Conservation (phyloP, 2,113 vertebrate species). For the Seriola aureovittata region DNA sequence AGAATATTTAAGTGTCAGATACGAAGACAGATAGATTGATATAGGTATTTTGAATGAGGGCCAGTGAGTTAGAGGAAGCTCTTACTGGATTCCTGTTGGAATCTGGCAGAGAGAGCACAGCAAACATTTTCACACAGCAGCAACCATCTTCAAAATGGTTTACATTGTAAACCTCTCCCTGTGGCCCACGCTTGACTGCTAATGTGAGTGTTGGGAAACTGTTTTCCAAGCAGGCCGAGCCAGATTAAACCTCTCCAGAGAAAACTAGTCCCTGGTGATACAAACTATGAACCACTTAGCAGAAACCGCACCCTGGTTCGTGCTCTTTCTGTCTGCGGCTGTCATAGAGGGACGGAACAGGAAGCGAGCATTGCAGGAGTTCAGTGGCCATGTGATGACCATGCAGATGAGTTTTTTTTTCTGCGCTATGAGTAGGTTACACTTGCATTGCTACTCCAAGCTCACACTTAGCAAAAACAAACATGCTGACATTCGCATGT, state of each 20-base stretch:
- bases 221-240: slow-evolving; percentile 52
- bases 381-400: slow-evolving; percentile 45
- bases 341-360: slow-evolving; percentile 60
- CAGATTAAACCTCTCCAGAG: slow-evolving; percentile 60
- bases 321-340: slow-evolving; percentile 53
- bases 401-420: slow-evolving; percentile 37
- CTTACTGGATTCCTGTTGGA: slow-evolving; percentile 40
- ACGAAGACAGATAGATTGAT: not conserved
- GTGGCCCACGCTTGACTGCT: slow-evolving; percentile 48
- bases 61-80: slow-evolving; percentile 46
- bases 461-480: slow-evolving; percentile 20
- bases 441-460: not conserved
- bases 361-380: slow-evolving; percentile 56
- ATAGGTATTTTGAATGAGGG: slow-evolving; percentile 30
- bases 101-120: slow-evolving; percentile 52
- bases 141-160: slow-evolving; percentile 50
- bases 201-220: slow-evolving; percentile 64
- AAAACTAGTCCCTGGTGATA: slow-evolving; percentile 42
- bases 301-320: slow-evolving; percentile 53
- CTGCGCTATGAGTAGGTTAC: not conserved
- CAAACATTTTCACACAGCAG: slow-evolving; percentile 71
- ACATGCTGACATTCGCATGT: not conserved
- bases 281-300: slow-evolving; percentile 45
- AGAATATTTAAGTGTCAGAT: slow-evolving; percentile 9
- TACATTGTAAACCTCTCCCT: slow-evolving; percentile 57